Base-by-base conservation (phyloP, 1,140 invertebrate genomes). In the Sarcophaga peregrina region DNA sequence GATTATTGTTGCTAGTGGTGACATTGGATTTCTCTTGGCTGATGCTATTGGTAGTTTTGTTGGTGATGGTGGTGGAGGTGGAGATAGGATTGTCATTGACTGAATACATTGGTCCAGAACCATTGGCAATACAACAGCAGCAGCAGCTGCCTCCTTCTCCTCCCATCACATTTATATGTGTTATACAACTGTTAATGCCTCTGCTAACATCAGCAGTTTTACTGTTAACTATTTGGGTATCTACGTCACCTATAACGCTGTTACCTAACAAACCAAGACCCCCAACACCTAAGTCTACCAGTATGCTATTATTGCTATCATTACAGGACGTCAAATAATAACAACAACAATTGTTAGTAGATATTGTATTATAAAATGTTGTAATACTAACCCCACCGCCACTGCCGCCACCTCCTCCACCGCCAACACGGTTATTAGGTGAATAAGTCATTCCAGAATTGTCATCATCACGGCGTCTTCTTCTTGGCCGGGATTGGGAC, bases 381-480 rank as follows among this genome's bases (percentile, higher is more conserved):
- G 76, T 83, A 62, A 80, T 46, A 86, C 88, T 89, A 83, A 85
- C 84, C 84, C 78, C 84, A 50, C 84, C 82, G 75, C 81, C 78
- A 62, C 81, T 80, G 58, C 83, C 72, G 58, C 83, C 72, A 78
- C 87, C 83, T 13, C 75, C 82, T 8, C 82, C 74, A 82, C 86
- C 80, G 45, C 82, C 78, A 62, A 89, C 85, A 84, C 88, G 85
- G 46, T 87, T 88, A 48, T 85, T 86, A 47, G 88, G 88, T 11
- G 87, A 87, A 50, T 89, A 89, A 75, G 85, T 89, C 5, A 88
- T 83, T 45, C 83, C 83, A 3, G 83, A 83, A 75, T 84, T 85
- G 13, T 89, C 88, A 13, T 89, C 88, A 78, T 89, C 88, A 58
- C 88, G 88, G n/a, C 88, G 85, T 81, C 88, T 88, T 82, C 88